Conservation (phyloP, 2,888 invertebrate genomes). For the Automeris io region DNA sequence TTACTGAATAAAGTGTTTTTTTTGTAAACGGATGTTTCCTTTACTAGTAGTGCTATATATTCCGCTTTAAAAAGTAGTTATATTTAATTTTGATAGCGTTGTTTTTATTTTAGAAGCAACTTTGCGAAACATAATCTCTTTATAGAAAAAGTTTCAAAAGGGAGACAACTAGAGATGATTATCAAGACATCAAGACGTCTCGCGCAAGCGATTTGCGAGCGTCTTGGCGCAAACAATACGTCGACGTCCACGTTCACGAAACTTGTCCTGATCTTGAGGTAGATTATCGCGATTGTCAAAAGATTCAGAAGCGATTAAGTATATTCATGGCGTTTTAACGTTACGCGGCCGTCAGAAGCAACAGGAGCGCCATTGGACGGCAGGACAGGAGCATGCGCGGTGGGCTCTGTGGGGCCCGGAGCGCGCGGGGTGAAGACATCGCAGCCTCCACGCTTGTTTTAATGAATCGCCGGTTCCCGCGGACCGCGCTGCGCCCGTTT, state of each 20-base stretch:
- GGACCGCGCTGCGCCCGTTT: slow-evolving; percentile 65
- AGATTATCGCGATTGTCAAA: slow-evolving; percentile 58
- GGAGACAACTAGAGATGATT: slow-evolving; percentile 6
- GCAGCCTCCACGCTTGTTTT: slow-evolving; percentile 69
- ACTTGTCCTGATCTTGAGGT: slow-evolving; percentile 53
- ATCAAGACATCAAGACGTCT: slow-evolving; percentile 28
- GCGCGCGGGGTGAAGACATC: slow-evolving; percentile 41
- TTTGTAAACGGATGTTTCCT: slow-evolving; percentile 12
- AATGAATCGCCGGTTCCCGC: slow-evolving; percentile 74
- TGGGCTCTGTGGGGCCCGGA: slow-evolving; percentile 17
- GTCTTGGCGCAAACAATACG: slow-evolving; percentile 35
- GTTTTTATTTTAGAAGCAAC: background rate
- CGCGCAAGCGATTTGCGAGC: slow-evolving; percentile 26
- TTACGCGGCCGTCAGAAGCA: slow-evolving; percentile 67
- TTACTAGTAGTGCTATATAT: too few species aligned
- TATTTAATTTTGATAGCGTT: too few species aligned
- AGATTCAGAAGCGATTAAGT: slow-evolving; percentile 62
- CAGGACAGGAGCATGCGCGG: slow-evolving; percentile 47
- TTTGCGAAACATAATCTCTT: background rate
- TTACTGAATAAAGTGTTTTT: slow-evolving; percentile 28
- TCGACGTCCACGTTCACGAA: slow-evolving; percentile 32
- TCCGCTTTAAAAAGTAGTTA: too few species aligned
- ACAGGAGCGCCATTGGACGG: slow-evolving; percentile 68
- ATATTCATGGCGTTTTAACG: slow-evolving; percentile 70
- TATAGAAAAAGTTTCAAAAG: slow-evolving; percentile 5